Base-by-base conservation (phyloP, 2,113 vertebrate species). In the Tylochromis polylepis region DNA sequence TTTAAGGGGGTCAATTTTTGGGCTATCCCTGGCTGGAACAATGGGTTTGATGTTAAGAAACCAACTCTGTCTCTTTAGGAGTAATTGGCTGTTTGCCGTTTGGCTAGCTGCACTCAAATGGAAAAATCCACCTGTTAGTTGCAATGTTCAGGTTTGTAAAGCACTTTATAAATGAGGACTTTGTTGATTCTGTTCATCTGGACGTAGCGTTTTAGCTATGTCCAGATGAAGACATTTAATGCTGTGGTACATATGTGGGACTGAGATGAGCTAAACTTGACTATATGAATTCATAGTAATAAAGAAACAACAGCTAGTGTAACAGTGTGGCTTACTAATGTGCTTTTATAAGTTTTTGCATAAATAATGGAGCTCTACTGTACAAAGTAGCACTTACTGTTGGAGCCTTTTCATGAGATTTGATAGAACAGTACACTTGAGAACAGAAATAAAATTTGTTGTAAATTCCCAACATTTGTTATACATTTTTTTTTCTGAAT, bases 231-330 rank as follows among this genome's bases (percentile, higher is more conserved):
- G 18, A 38, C 60, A 70, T 24, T 70, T 70, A 24, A 43, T 2
- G 12, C n/a, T 0, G 1, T 1, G 36, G 62, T 24, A 0, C 36
- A 20, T n/a, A 1, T 43, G 6, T 70, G 0, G 12, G 65, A 70
- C 65, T 24, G 36, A 24, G 65, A 70, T 2, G 10, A 62, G 59
- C 9, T 70, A 70, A 43, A 70, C n/a, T 27, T 16, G 12, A 43
- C 38, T 70, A 16, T 16, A 15, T 6, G n/a, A 24, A n/a, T 43
- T 70, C 36, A 70, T 6, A 70, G 12, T 70, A 43, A 70, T 27
- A 43, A n/a, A 43, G 0, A 0, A 43, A 24, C 29, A 15, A 2
- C 12, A 70, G 62, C 62, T 22, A 67, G 36, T 22, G 20, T 78
- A 34, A 70, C 60, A 20, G 18, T 62, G 31, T 10, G 1, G 10